These are phyloP conservation scores for Sebastes umbrosus DNA, from an alignment of 2,797 vertebrate genomes.

Conservation along the genomic window DNA sequence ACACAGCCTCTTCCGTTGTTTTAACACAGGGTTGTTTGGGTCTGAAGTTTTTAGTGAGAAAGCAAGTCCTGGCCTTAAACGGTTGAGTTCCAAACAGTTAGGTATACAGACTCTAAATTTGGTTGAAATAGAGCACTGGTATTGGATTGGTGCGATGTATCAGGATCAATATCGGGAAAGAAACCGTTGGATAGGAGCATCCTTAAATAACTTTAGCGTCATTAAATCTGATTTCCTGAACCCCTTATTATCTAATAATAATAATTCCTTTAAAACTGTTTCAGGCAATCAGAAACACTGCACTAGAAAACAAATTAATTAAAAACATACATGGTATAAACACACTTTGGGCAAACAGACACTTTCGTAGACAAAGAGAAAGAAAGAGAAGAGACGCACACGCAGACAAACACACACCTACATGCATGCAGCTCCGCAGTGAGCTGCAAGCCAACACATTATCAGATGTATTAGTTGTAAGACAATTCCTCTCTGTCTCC, in stretches of 20 bases:
- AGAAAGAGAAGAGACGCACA: neutral
- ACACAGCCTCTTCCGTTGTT: neutral
- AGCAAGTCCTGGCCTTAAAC: neutral
- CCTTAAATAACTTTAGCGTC: neutral
- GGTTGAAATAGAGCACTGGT: neutral
- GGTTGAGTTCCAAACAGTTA: neutral
- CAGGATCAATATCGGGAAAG: neutral
- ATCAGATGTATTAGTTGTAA: conserved; percentile 49
- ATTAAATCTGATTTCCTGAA: neutral
- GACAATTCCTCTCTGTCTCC: conserved; percentile 41
- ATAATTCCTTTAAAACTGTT: neutral
- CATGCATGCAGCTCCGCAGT: neutral
- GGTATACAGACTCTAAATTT: neutral
- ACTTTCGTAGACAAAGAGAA: neutral
- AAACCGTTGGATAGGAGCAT: neutral
- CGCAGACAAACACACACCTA: neutral
- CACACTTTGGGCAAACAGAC: neutral
- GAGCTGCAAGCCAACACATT: neutral
- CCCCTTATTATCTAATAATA: neutral
- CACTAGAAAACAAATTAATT: neutral
- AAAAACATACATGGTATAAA: neutral
- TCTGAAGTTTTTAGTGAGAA: neutral
- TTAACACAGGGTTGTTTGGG: neutral
- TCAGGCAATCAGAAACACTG: too few relatives aligned
- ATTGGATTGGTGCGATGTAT: neutral